Percentiles rank a stretch among this genome's conserved stretches.
Evolutionary conservation across 2,888 invertebrate genomes (phyloP).

Genomic region (Mythimna impura): DNA sequence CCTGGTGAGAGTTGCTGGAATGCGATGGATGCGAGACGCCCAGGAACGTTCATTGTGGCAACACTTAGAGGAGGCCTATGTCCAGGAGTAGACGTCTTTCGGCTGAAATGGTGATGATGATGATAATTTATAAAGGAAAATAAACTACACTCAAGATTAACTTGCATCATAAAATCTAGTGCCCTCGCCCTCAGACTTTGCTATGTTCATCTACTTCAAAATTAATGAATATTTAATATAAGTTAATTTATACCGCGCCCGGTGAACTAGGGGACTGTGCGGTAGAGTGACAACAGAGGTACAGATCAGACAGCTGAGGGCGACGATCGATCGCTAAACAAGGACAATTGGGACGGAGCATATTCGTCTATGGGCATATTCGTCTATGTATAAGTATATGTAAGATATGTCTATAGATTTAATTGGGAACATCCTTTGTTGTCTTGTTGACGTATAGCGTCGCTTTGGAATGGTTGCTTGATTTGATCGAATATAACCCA

Average conservation of each 20-base stretch:
- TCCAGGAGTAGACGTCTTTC: too few relatives aligned
- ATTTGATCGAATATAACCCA: background rate
- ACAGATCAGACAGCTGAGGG: constrained; percentile 6
- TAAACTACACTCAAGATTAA: background rate
- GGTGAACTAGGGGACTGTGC: background rate
- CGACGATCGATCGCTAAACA: constrained; percentile 25
- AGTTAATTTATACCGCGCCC: constrained; percentile 21
- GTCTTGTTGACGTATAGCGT: background rate
- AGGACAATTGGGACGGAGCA: constrained; percentile 2
- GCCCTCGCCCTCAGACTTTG: background rate
- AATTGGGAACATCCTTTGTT: background rate
- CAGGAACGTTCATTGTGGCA: too few relatives aligned
- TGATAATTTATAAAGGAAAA: background rate
- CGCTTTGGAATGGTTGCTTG: background rate
- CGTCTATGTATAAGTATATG: background rate
- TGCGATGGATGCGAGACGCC: too few relatives aligned
- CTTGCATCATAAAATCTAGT: background rate
- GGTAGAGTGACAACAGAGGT: constrained; percentile 9
- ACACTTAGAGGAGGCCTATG: too few relatives aligned
- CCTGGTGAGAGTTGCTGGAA: too few relatives aligned
- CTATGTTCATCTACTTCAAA: constrained; percentile 7
- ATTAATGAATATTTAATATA: constrained; percentile 40
- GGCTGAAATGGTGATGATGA: too few relatives aligned
- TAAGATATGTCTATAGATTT: background rate
- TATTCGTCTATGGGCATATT: background rate